Base-by-base conservation (phyloP, 2,797 vertebrate genomes). In the Menidia menidia region DNA sequence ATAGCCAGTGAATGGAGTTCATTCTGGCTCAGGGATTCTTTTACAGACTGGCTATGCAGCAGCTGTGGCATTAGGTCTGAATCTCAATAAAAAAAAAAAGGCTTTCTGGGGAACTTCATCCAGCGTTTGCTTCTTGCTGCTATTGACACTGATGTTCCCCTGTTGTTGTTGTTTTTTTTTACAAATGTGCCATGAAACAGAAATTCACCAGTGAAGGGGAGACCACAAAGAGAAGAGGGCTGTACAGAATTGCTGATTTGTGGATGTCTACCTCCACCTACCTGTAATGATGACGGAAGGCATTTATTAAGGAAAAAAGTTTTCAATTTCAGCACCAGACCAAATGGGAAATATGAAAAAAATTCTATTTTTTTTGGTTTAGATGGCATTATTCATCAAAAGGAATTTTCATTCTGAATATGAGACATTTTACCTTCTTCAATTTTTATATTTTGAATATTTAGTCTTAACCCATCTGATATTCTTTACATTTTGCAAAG, bases 11-110 rank as follows among this genome's bases (percentile, higher is more conserved):
- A 88, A 83, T 80, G 35, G 33, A 91, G 87, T 89, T 90, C 52
- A 73, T 82, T 89, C 80, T 89, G 79, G 89, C 88, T 92, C 89
- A 82, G 88, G 88, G 87, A 90, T 81, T 84, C 75, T 79, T 88
- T 81, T 81, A 83, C 71, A 81, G 77, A 82, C 75, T 77, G 75
- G 73, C 66, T 72, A 83, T 87, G 71, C 82, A 84, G 67, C 78
- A 77, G 84, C 71, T 83, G 80, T 89, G 83, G 84, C 80, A 87
- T 87, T 84, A 73, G 87, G 64, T 79, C 75, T 82, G 82, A 78
- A 81, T 83, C 78, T 80, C 59, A 89, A 91, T 88, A 89, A 91
- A 89, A 89, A 91, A 87, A 89, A 91, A 89, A 77, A 88, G 53
- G 69, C 75, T 85, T 92, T 88, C 75, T 86, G 85, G 63, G 74